phyloP scores from a whole-genome alignment of 1,140 invertebrate genomes.

The Philotrypesis tridentata region DNA sequence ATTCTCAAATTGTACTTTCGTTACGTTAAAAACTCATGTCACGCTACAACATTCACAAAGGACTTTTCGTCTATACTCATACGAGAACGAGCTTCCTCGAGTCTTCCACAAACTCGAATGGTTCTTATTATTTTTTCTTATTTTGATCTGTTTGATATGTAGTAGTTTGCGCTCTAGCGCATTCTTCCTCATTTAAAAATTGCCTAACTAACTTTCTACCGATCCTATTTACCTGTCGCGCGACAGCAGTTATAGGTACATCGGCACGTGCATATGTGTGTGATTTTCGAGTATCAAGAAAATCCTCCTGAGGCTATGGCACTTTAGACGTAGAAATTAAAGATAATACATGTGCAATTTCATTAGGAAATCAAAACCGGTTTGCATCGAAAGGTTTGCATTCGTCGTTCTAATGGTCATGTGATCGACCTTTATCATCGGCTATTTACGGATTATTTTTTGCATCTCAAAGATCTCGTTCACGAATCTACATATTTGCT shows the following conservation, averaged over 20 bases:
- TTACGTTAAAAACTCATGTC: slow-evolving; percentile 22
- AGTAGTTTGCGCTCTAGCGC: slow-evolving; percentile 36
- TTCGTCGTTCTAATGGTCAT: slow-evolving; percentile 16
- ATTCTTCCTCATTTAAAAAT: slow-evolving; percentile 32
- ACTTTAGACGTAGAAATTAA: slow-evolving; percentile 38
- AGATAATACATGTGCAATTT: slow-evolving; percentile 13
- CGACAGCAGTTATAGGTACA: background rate
- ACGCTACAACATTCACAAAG: slow-evolving; percentile 29
- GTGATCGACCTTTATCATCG: slow-evolving; percentile 40
- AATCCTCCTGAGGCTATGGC: slow-evolving; percentile 47
- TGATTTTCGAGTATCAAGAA: slow-evolving; percentile 36
- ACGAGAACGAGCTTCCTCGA: slow-evolving; percentile 48
- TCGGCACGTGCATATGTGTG: slow-evolving; percentile 18
- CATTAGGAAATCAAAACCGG: slow-evolving; percentile 42
- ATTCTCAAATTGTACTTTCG: slow-evolving; percentile 16
- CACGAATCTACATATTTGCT: slow-evolving; percentile 16
- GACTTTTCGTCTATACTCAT: slow-evolving; percentile 9
- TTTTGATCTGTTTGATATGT: slow-evolving; percentile 50
- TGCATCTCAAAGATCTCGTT: slow-evolving; percentile 42
- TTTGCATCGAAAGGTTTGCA: slow-evolving; percentile 10
- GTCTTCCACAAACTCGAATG: slow-evolving; percentile 38
- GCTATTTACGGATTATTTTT: background rate
- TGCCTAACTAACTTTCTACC: slow-evolving; percentile 45
- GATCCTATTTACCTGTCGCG: background rate
- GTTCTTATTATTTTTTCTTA: no score